Percentiles rank a stretch among this genome's conserved stretches.
phyloP scores from a whole-genome alignment of 2,113 vertebrate genomes.

The Paedocypris sp. region DNA sequence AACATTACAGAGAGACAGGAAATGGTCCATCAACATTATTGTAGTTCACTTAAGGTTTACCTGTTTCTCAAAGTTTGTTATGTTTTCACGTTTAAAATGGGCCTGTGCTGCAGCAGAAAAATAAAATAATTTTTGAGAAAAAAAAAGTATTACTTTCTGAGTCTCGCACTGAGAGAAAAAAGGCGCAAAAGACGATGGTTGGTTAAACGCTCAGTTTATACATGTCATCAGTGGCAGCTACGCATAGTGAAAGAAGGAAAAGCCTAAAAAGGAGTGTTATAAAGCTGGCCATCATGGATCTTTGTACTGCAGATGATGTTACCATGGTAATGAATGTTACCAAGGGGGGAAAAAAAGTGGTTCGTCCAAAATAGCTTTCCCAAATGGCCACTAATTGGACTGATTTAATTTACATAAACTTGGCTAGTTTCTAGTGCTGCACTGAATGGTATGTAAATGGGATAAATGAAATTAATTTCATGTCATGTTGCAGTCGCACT shows the following conservation, averaged over 20 bases:
- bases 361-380: slow-evolving; percentile 20
- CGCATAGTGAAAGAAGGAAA: neutral
- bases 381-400: slow-evolving; percentile 25
- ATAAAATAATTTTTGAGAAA: no score
- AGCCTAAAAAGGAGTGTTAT: no score
- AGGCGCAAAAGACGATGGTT: no score
- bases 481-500: neutral
- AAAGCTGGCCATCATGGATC: neutral
- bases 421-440: neutral
- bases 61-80: no score
- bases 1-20: neutral
- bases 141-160: no score
- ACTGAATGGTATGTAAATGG: slow-evolving; percentile 12
- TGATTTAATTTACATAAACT: slow-evolving; percentile 30
- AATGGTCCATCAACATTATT: no score
- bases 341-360: neutral
- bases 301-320: neutral
- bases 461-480: slow-evolving; percentile 8
- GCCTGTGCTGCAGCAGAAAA: no score
- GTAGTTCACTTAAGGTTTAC: no score
- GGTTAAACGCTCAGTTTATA: no score
- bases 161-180: no score
- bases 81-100: no score
- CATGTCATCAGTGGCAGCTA: neutral
- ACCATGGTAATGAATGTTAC: slow-evolving; percentile 14